Percentiles rank a stretch among this genome's conserved stretches.
Conservation (phyloP, 2,888 invertebrate species). For the Apamea monoglypha region DNA sequence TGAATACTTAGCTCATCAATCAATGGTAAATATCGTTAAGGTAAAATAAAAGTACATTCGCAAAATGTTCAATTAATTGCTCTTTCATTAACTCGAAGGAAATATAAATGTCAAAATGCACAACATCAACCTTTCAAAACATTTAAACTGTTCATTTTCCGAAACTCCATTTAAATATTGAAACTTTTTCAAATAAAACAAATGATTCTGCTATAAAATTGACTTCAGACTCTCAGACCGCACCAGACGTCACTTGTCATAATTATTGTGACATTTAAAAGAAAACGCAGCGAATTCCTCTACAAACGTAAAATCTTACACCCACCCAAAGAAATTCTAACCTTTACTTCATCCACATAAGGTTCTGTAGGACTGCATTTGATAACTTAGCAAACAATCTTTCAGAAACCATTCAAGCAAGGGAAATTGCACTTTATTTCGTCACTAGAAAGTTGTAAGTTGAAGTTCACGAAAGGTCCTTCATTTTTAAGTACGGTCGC, state of each 20-base stretch:
- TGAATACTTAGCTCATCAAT: conserved; percentile 1
- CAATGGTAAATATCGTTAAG: not conserved
- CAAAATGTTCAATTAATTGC: conserved; percentile 6
- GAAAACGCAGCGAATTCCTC: conserved; percentile 64
- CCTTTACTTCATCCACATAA: not conserved
- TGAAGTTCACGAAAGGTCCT: conserved; percentile 12
- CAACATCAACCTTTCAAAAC: conserved; percentile 32
- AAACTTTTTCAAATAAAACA: conserved; percentile 55
- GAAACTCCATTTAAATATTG: conserved; percentile 50
- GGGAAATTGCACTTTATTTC: conserved; percentile 42
- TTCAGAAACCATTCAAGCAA: conserved; percentile 26
- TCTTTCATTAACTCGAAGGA: not conserved
- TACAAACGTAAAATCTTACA: conserved; percentile 15
- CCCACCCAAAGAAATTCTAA: conserved; percentile 15
- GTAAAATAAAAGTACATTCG: not conserved
- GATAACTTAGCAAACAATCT: conserved; percentile 35
- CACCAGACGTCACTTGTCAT: conserved; percentile 68
- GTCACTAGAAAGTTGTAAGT: conserved; percentile 27
- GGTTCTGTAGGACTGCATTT: conserved; percentile 10
- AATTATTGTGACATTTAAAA: conserved; percentile 70
- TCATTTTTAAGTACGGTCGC: conserved; percentile 63
- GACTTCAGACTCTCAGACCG: conserved; percentile 55
- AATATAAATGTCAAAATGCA: conserved; percentile 25
- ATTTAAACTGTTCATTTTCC: conserved; percentile 32
- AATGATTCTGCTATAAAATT: conserved; percentile 58